Evolutionary conservation across 2,888 invertebrate genomes (phyloP).

Genomic region (Latrodectus hesperus): DNA sequence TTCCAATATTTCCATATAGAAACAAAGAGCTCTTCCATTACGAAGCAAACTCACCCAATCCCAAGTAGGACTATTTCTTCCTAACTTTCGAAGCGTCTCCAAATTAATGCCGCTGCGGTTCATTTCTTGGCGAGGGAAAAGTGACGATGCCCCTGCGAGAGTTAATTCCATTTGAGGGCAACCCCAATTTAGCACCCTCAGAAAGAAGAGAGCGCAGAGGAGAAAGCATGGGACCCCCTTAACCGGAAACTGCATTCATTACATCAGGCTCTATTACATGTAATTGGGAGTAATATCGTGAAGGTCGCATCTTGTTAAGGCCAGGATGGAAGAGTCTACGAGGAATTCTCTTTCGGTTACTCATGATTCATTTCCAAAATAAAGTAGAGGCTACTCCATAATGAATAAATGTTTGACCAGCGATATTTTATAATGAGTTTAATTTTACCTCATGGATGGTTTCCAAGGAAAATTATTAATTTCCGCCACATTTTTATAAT

Average conservation of each 20-base stretch:
- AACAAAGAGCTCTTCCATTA: no score
- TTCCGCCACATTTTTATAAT: no score
- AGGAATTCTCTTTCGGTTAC: neutral
- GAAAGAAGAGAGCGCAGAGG: neutral
- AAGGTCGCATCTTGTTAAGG: constrained; percentile 51
- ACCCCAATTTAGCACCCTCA: constrained; percentile 46
- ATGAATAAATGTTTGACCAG: no score
- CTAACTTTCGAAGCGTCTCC: neutral
- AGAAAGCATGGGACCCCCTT: neutral
- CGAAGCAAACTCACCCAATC: no score
- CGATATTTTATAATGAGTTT: no score
- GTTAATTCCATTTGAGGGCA: constrained; percentile 55
- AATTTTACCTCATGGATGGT: no score
- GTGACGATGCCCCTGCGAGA: neutral
- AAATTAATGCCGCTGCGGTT: constrained; percentile 34
- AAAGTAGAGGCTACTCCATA: no score
- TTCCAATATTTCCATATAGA: no score
- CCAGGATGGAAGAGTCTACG: neutral
- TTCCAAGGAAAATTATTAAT: no score
- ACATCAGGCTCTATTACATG: constrained; percentile 41
- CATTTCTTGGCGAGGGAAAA: constrained; percentile 35
- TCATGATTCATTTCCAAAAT: no score
- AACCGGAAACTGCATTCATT: constrained; percentile 24
- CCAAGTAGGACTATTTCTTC: no score
- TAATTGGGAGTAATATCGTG: constrained; percentile 59